Percentiles rank a stretch among this genome's conserved stretches.
Conservation (phyloP, 2,888 invertebrate genomes). For the Bellardia bayeri region DNA sequence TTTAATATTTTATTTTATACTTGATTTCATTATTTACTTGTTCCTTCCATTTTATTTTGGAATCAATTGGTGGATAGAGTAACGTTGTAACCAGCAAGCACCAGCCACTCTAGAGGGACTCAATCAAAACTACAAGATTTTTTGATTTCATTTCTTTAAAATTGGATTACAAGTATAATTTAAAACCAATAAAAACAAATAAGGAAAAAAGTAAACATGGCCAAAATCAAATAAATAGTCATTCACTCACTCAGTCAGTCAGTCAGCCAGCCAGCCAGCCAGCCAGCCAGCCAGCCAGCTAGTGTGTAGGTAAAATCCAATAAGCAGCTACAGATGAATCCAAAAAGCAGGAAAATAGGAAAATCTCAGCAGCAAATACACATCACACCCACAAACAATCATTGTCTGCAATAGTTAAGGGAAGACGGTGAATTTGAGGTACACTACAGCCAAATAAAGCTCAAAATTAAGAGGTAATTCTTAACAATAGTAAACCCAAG, state of each 20-base stretch:
- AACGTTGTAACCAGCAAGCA: slow-evolving; percentile 10
- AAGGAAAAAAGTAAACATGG: slow-evolving; percentile 69
- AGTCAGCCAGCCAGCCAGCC: slow-evolving; percentile 15
- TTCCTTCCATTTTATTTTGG: slow-evolving; percentile 13
- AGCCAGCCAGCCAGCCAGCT: slow-evolving; percentile 7
- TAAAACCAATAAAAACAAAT: slow-evolving; percentile 74
- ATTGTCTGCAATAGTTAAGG: neutral
- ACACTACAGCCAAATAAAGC: neutral
- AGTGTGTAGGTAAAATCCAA: slow-evolving; percentile 63
- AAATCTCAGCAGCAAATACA: slow-evolving; percentile 11
- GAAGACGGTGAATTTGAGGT: neutral
- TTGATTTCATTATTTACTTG: slow-evolving; percentile 71
- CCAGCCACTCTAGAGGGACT: slow-evolving; percentile 66
- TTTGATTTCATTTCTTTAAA: slow-evolving; percentile 69
- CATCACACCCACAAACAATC: slow-evolving; percentile 1
- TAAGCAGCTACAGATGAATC: slow-evolving; percentile 52
- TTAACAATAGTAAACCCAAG: no score
- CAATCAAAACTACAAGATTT: slow-evolving; percentile 70
- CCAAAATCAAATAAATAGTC: slow-evolving; percentile 67
- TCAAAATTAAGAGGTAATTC: no score
- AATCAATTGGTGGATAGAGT: slow-evolving; percentile 6
- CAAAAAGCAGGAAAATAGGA: neutral
- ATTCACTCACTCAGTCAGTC: slow-evolving; percentile 12
- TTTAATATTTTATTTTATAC: slow-evolving; percentile 71
- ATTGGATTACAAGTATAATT: slow-evolving; percentile 74